phyloP scores from a whole-genome alignment of 1,140 invertebrate species.

The Mylabris phalerata region DNA sequence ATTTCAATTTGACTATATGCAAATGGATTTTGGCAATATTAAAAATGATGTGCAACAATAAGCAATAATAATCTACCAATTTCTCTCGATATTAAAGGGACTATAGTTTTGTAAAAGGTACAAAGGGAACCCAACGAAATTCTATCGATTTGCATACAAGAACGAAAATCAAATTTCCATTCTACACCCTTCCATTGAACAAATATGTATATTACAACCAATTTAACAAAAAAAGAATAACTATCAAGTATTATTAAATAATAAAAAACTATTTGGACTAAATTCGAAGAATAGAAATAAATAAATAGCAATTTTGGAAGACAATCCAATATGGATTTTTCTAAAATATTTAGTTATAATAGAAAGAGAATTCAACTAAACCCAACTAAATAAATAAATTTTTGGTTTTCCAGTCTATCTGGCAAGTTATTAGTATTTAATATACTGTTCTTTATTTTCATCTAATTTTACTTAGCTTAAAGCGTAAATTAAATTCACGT shows the following conservation, averaged over 20 bases:
- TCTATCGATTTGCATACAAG: too few relatives aligned
- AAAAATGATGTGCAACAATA: too few relatives aligned
- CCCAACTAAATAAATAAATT: slow-evolving; percentile 26
- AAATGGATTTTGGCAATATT: slow-evolving; percentile 9
- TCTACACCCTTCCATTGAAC: neutral
- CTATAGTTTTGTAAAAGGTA: too few relatives aligned
- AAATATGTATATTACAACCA: too few relatives aligned
- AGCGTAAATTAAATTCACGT: neutral
- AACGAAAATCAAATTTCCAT: neutral
- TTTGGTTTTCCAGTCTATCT: slow-evolving; percentile 32
- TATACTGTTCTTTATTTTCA: slow-evolving; percentile 1
- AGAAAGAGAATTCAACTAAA: slow-evolving; percentile 4
- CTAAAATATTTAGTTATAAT: neutral
- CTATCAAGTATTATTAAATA: slow-evolving; percentile 8
- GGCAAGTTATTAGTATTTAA: slow-evolving; percentile 4
- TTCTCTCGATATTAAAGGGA: too few relatives aligned
- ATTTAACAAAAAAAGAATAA: too few relatives aligned
- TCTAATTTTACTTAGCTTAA: slow-evolving; percentile 14
- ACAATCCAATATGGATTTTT: slow-evolving; percentile 12
- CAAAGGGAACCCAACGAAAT: too few relatives aligned
- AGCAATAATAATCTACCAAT: too few relatives aligned
- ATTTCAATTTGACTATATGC: too few relatives aligned
- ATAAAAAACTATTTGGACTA: slow-evolving; percentile 12
- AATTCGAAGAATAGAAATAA: slow-evolving; percentile 1
- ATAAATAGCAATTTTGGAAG: neutral